A percentile compares a stretch with the other conserved stretches of the same genome.
Evolutionary conservation across 2,797 vertebrate genomes (phyloP).

Genomic region (Neosilurus mollespiculum): DNA sequence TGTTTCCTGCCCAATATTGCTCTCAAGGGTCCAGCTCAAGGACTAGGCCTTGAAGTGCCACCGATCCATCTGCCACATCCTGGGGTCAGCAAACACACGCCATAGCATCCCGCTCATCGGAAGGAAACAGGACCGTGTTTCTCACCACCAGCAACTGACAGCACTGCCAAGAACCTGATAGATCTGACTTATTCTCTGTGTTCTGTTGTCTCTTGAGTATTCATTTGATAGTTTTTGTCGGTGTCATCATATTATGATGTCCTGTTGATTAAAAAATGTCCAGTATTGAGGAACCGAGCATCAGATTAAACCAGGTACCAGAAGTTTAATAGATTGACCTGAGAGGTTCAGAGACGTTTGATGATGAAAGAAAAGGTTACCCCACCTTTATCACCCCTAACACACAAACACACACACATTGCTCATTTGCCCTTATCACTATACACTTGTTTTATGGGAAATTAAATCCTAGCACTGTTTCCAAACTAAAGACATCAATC

Average conservation of each 20-base stretch:
- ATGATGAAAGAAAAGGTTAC: background rate
- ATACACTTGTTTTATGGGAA: background rate
- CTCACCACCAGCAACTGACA: slow-evolving; percentile 43
- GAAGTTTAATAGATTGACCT: background rate
- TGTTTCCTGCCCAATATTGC: slow-evolving; percentile 60
- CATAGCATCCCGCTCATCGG: slow-evolving; percentile 63
- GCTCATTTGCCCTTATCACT: background rate
- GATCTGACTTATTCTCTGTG: slow-evolving; percentile 14
- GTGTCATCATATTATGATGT: slow-evolving; percentile 28
- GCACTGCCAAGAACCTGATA: slow-evolving; percentile 43
- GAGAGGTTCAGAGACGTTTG: background rate
- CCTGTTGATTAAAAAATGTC: slow-evolving; percentile 7
- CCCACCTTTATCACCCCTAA: background rate
- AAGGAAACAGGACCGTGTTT: slow-evolving; percentile 70
- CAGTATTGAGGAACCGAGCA: background rate
- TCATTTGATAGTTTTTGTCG: background rate
- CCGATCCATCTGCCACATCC: slow-evolving; percentile 71
- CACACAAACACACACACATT: background rate
- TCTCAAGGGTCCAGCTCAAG: slow-evolving; percentile 69
- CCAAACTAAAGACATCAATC: too few species aligned
- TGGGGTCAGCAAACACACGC: slow-evolving; percentile 78
- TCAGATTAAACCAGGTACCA: background rate
- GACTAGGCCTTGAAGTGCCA: slow-evolving; percentile 77
- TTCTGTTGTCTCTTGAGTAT: slow-evolving; percentile 17
- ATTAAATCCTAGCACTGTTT: background rate